phyloP scores from a whole-genome alignment of 2,113 vertebrate genomes.

The Myrmecophaga tridactyla region DNA sequence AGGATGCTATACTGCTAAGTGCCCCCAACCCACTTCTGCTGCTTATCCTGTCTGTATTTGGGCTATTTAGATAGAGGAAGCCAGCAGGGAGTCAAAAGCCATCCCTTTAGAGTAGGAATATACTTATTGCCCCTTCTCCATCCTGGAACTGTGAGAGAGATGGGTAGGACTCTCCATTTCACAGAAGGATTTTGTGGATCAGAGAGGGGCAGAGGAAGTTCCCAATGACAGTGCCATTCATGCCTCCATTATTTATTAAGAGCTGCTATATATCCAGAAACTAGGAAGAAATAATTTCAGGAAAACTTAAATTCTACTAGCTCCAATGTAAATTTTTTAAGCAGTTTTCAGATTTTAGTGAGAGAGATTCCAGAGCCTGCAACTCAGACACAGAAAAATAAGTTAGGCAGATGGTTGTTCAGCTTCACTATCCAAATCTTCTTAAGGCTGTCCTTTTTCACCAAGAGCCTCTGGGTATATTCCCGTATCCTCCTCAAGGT shows the following conservation, averaged over 20 bases:
- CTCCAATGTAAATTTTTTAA: slow-evolving; percentile 32
- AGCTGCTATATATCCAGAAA: slow-evolving; percentile 18
- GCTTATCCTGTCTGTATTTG: background rate
- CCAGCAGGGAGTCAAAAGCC: background rate
- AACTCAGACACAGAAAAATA: background rate
- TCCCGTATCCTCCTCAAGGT: background rate
- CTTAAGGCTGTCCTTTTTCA: slow-evolving; percentile 41
- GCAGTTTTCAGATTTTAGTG: slow-evolving; percentile 26
- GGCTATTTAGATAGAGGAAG: background rate
- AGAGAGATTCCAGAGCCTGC: background rate
- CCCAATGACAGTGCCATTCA: background rate
- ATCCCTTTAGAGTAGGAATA: background rate
- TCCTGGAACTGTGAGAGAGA: background rate
- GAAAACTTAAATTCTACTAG: slow-evolving; percentile 36
- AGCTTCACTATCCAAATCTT: slow-evolving; percentile 17
- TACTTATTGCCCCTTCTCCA: background rate
- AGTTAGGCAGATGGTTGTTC: background rate
- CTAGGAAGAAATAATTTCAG: background rate
- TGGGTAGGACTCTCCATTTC: background rate
- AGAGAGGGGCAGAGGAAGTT: background rate
- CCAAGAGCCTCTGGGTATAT: slow-evolving; percentile 8
- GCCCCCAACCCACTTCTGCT: background rate
- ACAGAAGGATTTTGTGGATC: background rate
- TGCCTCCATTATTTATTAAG: background rate
- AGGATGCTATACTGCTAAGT: background rate